Evolutionary conservation across 2,113 vertebrate genomes (phyloP).

Genomic region (Brachyhypopomus occidentalis): DNA sequence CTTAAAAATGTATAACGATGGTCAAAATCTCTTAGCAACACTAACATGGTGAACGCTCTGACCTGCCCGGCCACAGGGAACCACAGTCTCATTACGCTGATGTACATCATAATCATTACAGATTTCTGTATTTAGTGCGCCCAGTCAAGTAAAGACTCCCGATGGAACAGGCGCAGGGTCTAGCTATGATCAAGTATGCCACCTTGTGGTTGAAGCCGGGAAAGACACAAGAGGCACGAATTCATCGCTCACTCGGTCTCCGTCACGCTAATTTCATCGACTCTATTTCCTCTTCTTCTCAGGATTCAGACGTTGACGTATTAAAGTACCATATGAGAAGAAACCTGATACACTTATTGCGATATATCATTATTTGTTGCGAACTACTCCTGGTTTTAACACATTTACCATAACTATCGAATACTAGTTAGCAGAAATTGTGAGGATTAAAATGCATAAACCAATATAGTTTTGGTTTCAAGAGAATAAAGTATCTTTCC

Average conservation of each 20-base stretch:
- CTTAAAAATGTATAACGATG: not conserved
- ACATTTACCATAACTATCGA: no score
- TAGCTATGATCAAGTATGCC: conserved; percentile 29
- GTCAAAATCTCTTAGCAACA: not conserved
- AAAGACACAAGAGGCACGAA: not conserved
- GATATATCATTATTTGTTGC: no score
- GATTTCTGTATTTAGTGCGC: not conserved
- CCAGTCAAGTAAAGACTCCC: not conserved
- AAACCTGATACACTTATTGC: no score
- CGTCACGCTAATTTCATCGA: not conserved
- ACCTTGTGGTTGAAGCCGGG: conserved; percentile 53
- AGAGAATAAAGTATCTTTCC: no score
- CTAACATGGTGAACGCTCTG: not conserved
- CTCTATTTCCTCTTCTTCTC: no score
- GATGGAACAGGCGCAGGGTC: not conserved
- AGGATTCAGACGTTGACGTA: no score
- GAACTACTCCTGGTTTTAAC: no score
- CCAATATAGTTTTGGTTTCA: no score
- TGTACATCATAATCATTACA: not conserved
- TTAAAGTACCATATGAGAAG: no score
- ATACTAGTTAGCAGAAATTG: no score
- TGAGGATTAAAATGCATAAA: no score
- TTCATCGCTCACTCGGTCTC: no score
- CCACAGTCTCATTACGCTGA: not conserved
- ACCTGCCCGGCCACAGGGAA: not conserved